A percentile compares a stretch with the other conserved stretches of the same genome.
Conservation (phyloP, 1,140 invertebrate genomes). For the Chymomyza costata region DNA sequence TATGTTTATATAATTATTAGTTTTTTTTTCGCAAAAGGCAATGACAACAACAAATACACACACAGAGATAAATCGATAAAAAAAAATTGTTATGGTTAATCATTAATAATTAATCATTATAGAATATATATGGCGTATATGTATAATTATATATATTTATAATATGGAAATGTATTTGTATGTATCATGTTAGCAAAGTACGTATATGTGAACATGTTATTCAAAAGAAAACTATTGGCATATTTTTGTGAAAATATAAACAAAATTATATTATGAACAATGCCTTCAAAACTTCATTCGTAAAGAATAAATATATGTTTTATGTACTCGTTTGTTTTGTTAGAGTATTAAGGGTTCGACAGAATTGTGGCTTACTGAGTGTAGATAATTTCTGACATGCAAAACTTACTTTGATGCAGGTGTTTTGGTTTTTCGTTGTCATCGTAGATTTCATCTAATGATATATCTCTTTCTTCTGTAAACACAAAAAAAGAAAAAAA, state of each 20-base stretch:
- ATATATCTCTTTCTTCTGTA: constrained; percentile 75
- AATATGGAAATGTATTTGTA: constrained; percentile 8
- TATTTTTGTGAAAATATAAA: no score
- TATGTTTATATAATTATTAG: constrained; percentile 14
- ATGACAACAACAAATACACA: constrained; percentile 70
- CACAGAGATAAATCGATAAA: constrained; percentile 68
- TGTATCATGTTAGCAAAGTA: constrained; percentile 18
- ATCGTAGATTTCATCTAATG: constrained; percentile 80
- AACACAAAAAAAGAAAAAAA: constrained; percentile 3
- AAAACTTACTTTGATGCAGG: constrained; percentile 74
- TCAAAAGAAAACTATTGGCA: no score
- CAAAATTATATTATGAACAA: no score
- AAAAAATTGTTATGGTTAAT: constrained; percentile 63
- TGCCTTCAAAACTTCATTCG: no score
- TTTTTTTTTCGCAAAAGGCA: constrained; percentile 50
- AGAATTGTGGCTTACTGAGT: no score
- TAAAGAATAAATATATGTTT: no score
- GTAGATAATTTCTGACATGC: no score
- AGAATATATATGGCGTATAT: constrained; percentile 19
- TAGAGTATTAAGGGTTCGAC: constrained; percentile 1
- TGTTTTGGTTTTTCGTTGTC: constrained; percentile 76
- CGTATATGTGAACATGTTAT: constrained; percentile 1
- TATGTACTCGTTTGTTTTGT: background rate
- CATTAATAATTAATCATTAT: constrained; percentile 56
- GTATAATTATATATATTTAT: constrained; percentile 16